A percentile compares a stretch with the other conserved stretches of the same genome.
Evolutionary conservation across 2,888 invertebrate species (phyloP).

Genomic region (Agrotis puta): DNA sequence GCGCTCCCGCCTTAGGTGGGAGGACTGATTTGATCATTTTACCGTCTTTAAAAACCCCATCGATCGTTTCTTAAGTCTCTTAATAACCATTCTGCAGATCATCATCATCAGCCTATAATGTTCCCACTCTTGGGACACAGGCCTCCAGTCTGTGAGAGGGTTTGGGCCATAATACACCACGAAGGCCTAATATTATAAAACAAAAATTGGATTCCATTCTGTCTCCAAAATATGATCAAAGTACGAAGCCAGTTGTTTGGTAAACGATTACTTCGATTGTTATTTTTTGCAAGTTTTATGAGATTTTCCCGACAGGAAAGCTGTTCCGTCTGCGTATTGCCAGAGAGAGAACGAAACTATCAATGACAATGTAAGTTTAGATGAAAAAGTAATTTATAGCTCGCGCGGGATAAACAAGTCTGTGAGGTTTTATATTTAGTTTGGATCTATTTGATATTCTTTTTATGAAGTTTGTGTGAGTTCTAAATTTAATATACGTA

Average conservation of each 20-base stretch:
- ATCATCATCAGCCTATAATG: too few species aligned
- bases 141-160: too few species aligned
- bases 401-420: slow-evolving; percentile 19
- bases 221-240: not conserved
- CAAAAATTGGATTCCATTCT: not conserved
- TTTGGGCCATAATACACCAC: too few species aligned
- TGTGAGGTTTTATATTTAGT: slow-evolving; percentile 31
- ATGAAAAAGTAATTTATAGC: slow-evolving; percentile 49
- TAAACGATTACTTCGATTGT: slow-evolving; percentile 27
- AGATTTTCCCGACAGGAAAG: slow-evolving; percentile 11
- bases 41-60: too few species aligned
- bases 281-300: slow-evolving; percentile 36
- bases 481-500: not conserved
- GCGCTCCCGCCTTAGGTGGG: too few species aligned
- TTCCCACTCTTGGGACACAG: too few species aligned
- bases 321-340: slow-evolving; percentile 8
- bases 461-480: not conserved
- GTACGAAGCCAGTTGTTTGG: not conserved
- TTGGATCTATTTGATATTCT: slow-evolving; percentile 8
- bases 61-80: too few species aligned
- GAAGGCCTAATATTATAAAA: not conserved
- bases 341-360: slow-evolving; percentile 1
- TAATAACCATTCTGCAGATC: too few species aligned
- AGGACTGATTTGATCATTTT: too few species aligned
- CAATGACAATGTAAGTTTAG: slow-evolving; percentile 44